A percentile compares a stretch with the other conserved stretches of the same genome.
phyloP scores from a whole-genome alignment of 2,797 vertebrate genomes.

The Pangasius djambal region DNA sequence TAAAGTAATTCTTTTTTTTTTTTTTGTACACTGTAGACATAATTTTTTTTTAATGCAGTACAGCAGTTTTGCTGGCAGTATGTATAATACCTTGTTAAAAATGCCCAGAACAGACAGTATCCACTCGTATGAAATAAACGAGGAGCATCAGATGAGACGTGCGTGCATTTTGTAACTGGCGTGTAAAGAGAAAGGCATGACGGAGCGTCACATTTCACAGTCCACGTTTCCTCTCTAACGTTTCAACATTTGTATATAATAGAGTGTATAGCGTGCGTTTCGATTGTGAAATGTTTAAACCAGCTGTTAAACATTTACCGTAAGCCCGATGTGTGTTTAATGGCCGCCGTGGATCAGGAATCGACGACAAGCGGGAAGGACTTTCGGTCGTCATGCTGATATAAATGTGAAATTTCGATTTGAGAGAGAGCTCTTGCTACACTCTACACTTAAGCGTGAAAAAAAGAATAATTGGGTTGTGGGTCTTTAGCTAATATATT shows the following conservation, averaged over 20 bases:
- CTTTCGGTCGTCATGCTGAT: background rate
- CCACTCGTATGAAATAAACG: background rate
- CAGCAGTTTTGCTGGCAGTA: background rate
- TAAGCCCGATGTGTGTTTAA: constrained; percentile 12
- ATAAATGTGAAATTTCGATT: background rate
- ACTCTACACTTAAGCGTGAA: background rate
- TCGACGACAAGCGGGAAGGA: constrained; percentile 15
- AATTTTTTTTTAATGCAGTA: background rate
- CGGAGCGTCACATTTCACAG: background rate
- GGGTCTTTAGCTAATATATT: background rate
- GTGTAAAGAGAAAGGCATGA: background rate
- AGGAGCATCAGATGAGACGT: background rate
- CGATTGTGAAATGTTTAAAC: background rate
- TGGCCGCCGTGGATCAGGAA: constrained; percentile 11
- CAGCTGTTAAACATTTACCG: constrained; percentile 11
- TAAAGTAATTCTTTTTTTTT: background rate
- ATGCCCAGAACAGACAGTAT: background rate
- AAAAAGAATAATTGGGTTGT: background rate
- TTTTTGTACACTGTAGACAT: background rate
- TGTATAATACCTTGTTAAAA: background rate
- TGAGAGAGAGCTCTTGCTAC: background rate
- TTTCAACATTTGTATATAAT: background rate
- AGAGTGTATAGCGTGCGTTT: background rate
- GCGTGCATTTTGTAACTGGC: background rate
- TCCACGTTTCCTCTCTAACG: background rate